Evolutionary conservation across 2,888 invertebrate species (phyloP), one percentile per base, ranked within the genome.

Genomic region (Zygothrica quintamaculata): DNA sequence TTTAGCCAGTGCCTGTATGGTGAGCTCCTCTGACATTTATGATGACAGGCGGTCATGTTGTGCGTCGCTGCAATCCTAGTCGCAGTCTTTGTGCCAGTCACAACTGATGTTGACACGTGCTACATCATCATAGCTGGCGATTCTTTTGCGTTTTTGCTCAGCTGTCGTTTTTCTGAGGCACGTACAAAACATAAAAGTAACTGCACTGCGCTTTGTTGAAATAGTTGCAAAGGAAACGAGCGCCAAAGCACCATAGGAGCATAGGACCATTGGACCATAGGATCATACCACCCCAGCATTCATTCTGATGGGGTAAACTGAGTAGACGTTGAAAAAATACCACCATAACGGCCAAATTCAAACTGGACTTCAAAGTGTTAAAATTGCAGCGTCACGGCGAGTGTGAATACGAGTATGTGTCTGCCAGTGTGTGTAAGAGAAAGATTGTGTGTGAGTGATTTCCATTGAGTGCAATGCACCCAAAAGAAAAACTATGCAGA

Each of bases 201-300:
- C 82, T 82, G 82, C 82, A 82, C 65, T 82, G 82, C 82, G 82
- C 85, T 84, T 84, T 82, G 85, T 82, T 79, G 85, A 82, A 82
- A 84, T 82, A 81, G 82, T 78, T 84, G 73, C 78, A 74, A 84
- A 70, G 78, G 74, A 77, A 77, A 77, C 64, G 67, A 66, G 64
- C 44, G 46, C 52, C 74, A 84, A 78, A 81, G 78, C 78, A 69
- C 59, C 75, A 73, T 43, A 78, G 77, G 71, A 71, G 62, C 50
- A 39, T 42, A 48, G 26, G 13, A n/a, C n/a, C 53, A 65, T 46
- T 43, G 62, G 42, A 59, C 61, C n/a, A n/a, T n/a, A n/a, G 42
- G 26, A 6, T 8, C 34, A 34, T 34, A 5, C 34, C 3, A 5
- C 12, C 29, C 55, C 55, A 55, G 55, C 42, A 36, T 29, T 9